Conservation (phyloP, 2,113 vertebrate species). For the Alethe diademata region DNA sequence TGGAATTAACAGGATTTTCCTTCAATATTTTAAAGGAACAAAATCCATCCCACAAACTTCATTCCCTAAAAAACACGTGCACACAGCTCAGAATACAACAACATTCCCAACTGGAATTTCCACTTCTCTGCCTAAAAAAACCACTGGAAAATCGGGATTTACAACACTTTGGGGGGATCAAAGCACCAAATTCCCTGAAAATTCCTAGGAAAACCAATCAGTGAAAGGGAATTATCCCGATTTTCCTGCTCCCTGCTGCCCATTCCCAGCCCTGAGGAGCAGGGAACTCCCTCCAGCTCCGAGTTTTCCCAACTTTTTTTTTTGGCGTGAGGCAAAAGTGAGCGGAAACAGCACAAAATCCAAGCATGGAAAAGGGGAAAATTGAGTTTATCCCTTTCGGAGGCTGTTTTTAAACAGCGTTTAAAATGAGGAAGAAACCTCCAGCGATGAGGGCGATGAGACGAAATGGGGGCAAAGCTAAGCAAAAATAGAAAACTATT, state of each 20-base stretch:
- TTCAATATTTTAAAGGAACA: not conserved
- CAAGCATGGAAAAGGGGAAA: rapidly evolving
- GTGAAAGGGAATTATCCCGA: not conserved
- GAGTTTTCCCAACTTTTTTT: not conserved
- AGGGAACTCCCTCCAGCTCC: not conserved
- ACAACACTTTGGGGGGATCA: rapidly evolving
- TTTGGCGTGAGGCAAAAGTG: not conserved
- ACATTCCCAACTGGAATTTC: not conserved
- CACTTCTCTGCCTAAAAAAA: not conserved
- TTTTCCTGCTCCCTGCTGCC: not conserved
- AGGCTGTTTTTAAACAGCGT: not conserved
- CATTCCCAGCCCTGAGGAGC: not conserved
- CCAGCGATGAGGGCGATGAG: rapidly evolving
- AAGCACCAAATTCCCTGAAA: not conserved
- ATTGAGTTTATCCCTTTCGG: not conserved
- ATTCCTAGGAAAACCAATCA: not conserved
- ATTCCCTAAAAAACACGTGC: not conserved
- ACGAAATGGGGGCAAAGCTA: rapidly evolving
- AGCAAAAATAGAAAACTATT: rapidly evolving
- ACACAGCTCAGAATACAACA: not conserved
- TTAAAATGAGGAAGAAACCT: not conserved
- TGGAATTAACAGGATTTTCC: not conserved
- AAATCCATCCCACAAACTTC: rapidly evolving
- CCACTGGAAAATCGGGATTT: not conserved
- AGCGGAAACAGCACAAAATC: not conserved